Base-by-base conservation (phyloP, 2,797 vertebrate genomes). In the Sebastes miniatus region DNA sequence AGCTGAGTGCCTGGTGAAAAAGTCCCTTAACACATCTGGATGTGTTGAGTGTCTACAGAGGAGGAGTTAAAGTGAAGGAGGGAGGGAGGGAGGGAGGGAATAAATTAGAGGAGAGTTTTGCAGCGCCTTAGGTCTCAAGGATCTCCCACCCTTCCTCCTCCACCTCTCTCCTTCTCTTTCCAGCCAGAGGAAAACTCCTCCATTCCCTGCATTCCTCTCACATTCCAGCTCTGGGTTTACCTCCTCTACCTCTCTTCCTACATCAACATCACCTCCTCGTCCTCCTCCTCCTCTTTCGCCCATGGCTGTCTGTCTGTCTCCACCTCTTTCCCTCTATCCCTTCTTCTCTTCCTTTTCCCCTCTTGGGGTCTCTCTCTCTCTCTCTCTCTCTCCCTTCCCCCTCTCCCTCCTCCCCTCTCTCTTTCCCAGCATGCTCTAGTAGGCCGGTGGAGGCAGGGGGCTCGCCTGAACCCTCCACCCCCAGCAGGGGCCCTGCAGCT, bases 181-280 rank as follows among this genome's bases (percentile, higher is more conserved):
- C 69, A 85, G 79, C 85, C 85, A 89, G 88, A 93, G 89, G 90
- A 93, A 91, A 95, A 91, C 93, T 90, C 90, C 88, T 90, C 86
- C 93, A 93, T 95, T 93, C 95, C 74, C 91, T 69, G 83, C 93
- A 96, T 96, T 95, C 95, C 93, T 88, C 79, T 86, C 86, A 93
- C 93, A 96, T 95, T 95, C 95, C 93, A 87, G 90, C 87, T 92
- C 88, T 67, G 88, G 91, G 87, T 93, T 93, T 89, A 95, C 93
- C 92, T 87, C 69, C 87, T 80, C 84, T 84, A 76, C 77, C 86
- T 87, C 89, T 82, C 83, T 77, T 64, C 73, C 88, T 84, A 81
- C 76, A 88, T 87, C 83, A 87, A 84, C 87, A 84, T 89, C 87
- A 83, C 79, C 79, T 64, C 74, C 68, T 84, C 73, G 59, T 76